Conservation (phyloP, 2,888 invertebrate species). For the Gastrophysa polygoni region DNA sequence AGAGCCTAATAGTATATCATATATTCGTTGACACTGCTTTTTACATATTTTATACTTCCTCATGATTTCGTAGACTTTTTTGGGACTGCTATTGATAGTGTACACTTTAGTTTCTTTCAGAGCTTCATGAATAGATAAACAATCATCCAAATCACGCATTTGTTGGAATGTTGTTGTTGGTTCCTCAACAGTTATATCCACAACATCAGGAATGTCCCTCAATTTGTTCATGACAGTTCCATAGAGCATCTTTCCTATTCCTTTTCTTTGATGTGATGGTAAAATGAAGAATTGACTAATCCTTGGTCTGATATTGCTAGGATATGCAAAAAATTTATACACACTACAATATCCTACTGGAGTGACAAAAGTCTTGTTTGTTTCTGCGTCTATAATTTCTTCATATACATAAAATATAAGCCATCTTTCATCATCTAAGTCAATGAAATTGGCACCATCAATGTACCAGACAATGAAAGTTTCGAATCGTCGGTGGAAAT, state of each 20-base stretch:
- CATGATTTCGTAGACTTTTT: conserved; percentile 38
- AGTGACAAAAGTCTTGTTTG: conserved; percentile 66
- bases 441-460: conserved; percentile 94
- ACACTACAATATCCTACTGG: conserved; percentile 89
- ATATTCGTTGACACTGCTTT: conserved; percentile 42
- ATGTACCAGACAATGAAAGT: conserved; percentile 94
- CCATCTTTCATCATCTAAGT: conserved; percentile 92
- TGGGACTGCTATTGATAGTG: conserved; percentile 23
- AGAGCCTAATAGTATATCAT: conserved; percentile 45
- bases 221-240: conserved; percentile 47
- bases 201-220: conserved; percentile 60
- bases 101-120: conserved; percentile 30
- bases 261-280: conserved; percentile 88
- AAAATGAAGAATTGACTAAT: conserved; percentile 92
- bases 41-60: conserved; percentile 43
- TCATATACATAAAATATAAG: conserved; percentile 84
- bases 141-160: conserved; percentile 71
- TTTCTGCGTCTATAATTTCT: conserved; percentile 67
- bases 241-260: conserved; percentile 82
- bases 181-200: conserved; percentile 89
- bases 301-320: conserved; percentile 82
- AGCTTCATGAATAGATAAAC: conserved; percentile 34
- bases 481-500: conserved; percentile 84
- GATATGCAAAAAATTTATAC: conserved; percentile 95
- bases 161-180: conserved; percentile 90